phyloP scores from a whole-genome alignment of 2,888 invertebrate species.

The Rhingia rostrata region DNA sequence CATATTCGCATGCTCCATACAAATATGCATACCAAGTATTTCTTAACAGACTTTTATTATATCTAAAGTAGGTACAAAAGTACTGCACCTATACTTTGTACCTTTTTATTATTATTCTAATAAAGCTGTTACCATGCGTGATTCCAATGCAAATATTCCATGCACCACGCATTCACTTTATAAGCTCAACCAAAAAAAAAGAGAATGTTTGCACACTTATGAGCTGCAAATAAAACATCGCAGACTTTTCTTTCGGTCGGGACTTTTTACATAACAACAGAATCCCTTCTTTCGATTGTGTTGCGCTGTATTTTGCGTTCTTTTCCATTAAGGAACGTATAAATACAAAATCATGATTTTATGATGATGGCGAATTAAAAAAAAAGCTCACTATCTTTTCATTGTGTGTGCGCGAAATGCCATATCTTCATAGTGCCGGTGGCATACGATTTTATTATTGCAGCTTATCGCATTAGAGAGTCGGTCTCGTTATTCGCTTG shows the following conservation, averaged over 20 bases:
- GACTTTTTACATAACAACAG: conserved; percentile 3
- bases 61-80: neutral
- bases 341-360: conserved; percentile 33
- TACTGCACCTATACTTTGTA: neutral
- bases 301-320: conserved; percentile 29
- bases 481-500: conserved; percentile 30
- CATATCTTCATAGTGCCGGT: neutral
- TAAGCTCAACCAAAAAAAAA: conserved; percentile 28
- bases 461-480: conserved; percentile 43
- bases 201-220: conserved; percentile 22
- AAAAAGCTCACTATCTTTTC: conserved; percentile 39
- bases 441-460: conserved; percentile 32
- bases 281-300: conserved; percentile 15
- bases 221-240: conserved; percentile 32
- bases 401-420: conserved; percentile 22
- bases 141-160: conserved; percentile 53
- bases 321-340: conserved; percentile 4
- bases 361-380: conserved; percentile 29
- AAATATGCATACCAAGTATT: neutral
- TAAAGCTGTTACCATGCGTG: conserved; percentile 41
- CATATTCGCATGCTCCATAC: conserved; percentile 15
- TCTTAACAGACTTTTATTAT: conserved; percentile 20
- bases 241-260: conserved; percentile 14
- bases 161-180: conserved; percentile 48
- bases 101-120: conserved; percentile 2